A percentile compares a stretch with the other conserved stretches of the same genome.
Conservation (phyloP, 2,888 invertebrate genomes). For the Drosophila melanosoma region DNA sequence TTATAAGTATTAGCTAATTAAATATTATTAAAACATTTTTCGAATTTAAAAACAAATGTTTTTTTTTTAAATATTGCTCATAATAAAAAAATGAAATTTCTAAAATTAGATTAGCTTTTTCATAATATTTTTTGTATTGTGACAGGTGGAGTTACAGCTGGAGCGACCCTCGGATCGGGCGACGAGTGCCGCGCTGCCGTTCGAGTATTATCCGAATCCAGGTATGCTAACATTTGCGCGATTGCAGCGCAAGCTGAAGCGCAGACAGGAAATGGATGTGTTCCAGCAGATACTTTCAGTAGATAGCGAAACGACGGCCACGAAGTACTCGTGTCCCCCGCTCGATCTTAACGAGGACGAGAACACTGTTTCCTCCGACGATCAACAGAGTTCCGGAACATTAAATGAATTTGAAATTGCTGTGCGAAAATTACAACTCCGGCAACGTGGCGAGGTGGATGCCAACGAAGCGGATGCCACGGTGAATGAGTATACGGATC, state of each 20-base stretch:
- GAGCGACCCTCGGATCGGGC: constrained; percentile 93
- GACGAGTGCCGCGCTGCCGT: constrained; percentile 92
- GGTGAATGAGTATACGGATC: constrained; percentile 64
- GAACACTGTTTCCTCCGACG: constrained; percentile 73
- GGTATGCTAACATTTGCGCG: constrained; percentile 92
- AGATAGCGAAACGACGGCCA: constrained; percentile 84
- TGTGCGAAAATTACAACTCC: constrained; percentile 63
- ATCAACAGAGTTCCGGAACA: constrained; percentile 77
- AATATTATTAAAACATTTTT: no score
- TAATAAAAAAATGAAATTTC: no score
- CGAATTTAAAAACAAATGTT: no score
- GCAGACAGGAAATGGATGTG: constrained; percentile 86
- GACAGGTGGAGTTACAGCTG: constrained; percentile 91
- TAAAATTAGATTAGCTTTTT: no score
- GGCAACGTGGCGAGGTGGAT: constrained; percentile 65
- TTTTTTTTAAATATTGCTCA: no score
- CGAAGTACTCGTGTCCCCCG: constrained; percentile 78
- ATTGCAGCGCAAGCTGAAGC: constrained; percentile 87
- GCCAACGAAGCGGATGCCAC: constrained; percentile 75
- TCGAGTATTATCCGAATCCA: constrained; percentile 89
- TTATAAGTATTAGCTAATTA: no score
- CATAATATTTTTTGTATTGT: not conserved
- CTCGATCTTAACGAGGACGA: constrained; percentile 73
- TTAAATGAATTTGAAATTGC: constrained; percentile 79
- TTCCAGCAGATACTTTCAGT: constrained; percentile 86